Evolutionary conservation across 2,797 vertebrate genomes (phyloP).

Genomic region (Hoplostethus atlanticus): DNA sequence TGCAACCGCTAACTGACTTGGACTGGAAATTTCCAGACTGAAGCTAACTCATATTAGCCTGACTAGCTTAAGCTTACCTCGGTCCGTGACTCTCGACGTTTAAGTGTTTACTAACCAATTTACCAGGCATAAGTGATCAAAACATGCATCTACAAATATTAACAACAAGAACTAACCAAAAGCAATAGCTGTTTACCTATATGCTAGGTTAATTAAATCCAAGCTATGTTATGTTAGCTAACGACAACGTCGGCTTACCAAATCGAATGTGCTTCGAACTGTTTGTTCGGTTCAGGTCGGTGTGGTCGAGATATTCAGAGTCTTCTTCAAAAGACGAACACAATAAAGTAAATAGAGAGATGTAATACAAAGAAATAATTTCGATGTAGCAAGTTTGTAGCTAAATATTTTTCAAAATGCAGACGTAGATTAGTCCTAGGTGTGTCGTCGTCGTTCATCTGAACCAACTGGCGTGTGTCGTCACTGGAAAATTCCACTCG

Average conservation of each 20-base stretch:
- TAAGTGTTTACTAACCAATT: no score
- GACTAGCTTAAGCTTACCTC: neutral
- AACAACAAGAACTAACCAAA: no score
- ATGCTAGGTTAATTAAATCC: neutral
- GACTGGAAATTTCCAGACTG: slow-evolving; percentile 60
- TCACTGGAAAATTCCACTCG: slow-evolving; percentile 56
- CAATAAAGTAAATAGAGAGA: neutral
- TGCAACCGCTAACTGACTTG: neutral
- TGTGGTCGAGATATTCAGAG: neutral
- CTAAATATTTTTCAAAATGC: fast-evolving
- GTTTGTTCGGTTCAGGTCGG: slow-evolving; percentile 11
- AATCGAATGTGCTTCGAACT: neutral
- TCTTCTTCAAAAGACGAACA: no score
- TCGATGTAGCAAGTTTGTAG: neutral
- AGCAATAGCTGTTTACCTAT: neutral
- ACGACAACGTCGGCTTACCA: slow-evolving; percentile 49
- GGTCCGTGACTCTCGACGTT: neutral
- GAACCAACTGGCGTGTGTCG: neutral
- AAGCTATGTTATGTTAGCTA: neutral
- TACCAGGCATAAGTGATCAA: no score
- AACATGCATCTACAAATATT: no score
- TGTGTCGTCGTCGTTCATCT: neutral
- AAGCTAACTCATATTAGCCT: slow-evolving; percentile 7
- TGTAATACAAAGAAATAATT: neutral
- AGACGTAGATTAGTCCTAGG: fast-evolving